phyloP scores from a whole-genome alignment of 2,113 vertebrate genomes.

The Elgaria multicarinata region DNA sequence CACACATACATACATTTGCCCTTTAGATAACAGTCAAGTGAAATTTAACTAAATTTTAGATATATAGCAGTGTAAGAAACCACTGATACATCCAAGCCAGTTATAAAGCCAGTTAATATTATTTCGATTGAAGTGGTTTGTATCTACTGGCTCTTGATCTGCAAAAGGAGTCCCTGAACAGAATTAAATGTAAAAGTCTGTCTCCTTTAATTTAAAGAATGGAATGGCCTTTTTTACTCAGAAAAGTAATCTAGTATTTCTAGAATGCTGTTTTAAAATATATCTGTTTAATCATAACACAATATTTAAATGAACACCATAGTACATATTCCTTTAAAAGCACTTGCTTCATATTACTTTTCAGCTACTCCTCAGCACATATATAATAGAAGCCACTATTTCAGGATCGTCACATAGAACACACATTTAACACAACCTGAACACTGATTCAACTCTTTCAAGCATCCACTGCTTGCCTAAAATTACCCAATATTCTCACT shows the following conservation, averaged over 20 bases:
- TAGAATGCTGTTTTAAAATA: conserved; percentile 5
- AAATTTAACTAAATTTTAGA: conserved; percentile 37
- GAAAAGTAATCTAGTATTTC: conserved; percentile 17
- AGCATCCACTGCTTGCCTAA: conserved; percentile 35
- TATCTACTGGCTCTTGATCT: conserved; percentile 21
- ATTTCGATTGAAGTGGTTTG: not conserved
- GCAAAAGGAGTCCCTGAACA: not conserved
- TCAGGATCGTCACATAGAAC: not conserved
- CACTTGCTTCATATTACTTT: not conserved
- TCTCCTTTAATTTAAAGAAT: not conserved
- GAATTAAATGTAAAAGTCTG: not conserved
- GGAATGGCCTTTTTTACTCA: not conserved
- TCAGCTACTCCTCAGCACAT: conserved; percentile 11
- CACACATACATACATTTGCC: not conserved
- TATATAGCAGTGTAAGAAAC: conserved; percentile 30
- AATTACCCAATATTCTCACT: conserved; percentile 44
- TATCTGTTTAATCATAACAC: conserved; percentile 2
- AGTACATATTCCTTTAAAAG: conserved; percentile 3
- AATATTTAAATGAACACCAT: conserved; percentile 24
- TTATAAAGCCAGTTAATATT: conserved; percentile 18
- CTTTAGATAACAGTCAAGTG: conserved; percentile 34
- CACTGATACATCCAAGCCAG: conserved; percentile 3
- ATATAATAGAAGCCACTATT: not conserved
- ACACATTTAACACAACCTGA: not conserved
- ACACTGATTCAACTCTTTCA: conserved; percentile 17